A percentile compares a stretch with the other conserved stretches of the same genome.
These are phyloP conservation scores for Pterocles orientalis DNA, from an alignment of 2,113 vertebrate species.

Conservation along the genomic window DNA sequence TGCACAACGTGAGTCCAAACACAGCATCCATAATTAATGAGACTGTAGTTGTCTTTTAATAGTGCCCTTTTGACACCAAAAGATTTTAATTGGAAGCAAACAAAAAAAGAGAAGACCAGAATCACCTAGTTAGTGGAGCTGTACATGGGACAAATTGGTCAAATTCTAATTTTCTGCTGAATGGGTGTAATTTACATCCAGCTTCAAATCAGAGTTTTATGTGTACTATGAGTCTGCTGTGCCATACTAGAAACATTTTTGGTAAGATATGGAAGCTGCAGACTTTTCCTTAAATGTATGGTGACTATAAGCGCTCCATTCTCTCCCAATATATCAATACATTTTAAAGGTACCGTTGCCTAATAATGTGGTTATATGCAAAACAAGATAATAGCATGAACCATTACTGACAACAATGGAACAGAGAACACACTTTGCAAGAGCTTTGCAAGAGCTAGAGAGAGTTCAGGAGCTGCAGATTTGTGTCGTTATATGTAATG, in stretches of 20 bases:
- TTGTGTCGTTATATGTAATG: not conserved
- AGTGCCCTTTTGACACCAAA: not conserved
- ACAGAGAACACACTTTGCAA: not conserved
- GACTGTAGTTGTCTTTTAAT: not conserved
- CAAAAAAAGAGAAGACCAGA: not conserved
- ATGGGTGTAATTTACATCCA: not conserved
- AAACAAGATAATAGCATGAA: not conserved
- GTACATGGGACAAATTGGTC: not conserved
- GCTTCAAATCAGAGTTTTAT: not conserved
- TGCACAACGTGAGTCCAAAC: not conserved
- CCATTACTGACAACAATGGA: not conserved
- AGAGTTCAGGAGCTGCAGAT: not conserved
- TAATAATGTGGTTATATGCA: not conserved
- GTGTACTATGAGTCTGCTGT: not conserved
- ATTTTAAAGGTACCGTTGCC: not conserved
- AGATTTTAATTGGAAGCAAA: conserved; percentile 13
- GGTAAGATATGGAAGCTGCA: not conserved
- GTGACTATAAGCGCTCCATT: not conserved
- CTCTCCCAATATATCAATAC: not conserved
- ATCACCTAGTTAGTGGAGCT: not conserved
- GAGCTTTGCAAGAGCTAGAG: no score
- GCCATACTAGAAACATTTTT: not conserved
- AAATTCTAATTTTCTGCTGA: not conserved
- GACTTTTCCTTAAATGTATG: not conserved
- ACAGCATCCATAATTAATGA: not conserved